A percentile compares a stretch with the other conserved stretches of the same genome.
Conservation (phyloP, 2,888 invertebrate species). For the Caenorhabditis virilis region DNA sequence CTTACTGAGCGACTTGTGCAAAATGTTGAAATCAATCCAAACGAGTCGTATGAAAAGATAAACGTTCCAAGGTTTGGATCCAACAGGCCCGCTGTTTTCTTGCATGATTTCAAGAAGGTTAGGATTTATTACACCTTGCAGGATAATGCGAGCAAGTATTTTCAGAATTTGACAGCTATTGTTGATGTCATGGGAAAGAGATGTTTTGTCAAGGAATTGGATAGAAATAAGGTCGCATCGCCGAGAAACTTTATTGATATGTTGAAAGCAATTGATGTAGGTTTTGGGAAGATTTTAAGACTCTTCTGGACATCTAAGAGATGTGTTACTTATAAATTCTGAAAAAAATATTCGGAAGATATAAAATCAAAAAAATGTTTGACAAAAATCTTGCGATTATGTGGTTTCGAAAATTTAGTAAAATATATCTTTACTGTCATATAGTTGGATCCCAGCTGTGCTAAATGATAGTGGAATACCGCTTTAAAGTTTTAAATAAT, state of each 20-base stretch:
- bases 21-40: slow-evolving; percentile 62
- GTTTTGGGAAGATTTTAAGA: slow-evolving; percentile 67
- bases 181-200: slow-evolving; percentile 79
- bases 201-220: slow-evolving; percentile 87
- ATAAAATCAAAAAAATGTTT: too few species aligned
- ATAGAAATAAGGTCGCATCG: slow-evolving; percentile 71
- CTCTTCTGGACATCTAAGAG: too few species aligned
- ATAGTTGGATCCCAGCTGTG: too few species aligned
- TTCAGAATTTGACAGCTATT: slow-evolving; percentile 78
- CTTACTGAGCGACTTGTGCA: slow-evolving; percentile 55
- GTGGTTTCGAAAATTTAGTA: too few species aligned
- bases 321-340: too few species aligned
- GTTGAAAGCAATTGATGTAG: slow-evolving; percentile 75
- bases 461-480: too few species aligned
- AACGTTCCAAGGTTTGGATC: slow-evolving; percentile 83
- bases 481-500: too few species aligned
- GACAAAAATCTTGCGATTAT: too few species aligned
- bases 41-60: slow-evolving; percentile 81
- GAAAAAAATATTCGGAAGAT: too few species aligned
- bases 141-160: too few species aligned
- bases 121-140: too few species aligned
- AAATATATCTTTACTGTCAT: too few species aligned
- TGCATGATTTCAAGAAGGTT: slow-evolving; percentile 86
- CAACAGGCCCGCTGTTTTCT: slow-evolving; percentile 82
- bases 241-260: slow-evolving; percentile 77